Percentiles rank a stretch among this genome's conserved stretches.
Evolutionary conservation across 2,113 vertebrate genomes (phyloP).

Genomic region (Furnarius figulus): DNA sequence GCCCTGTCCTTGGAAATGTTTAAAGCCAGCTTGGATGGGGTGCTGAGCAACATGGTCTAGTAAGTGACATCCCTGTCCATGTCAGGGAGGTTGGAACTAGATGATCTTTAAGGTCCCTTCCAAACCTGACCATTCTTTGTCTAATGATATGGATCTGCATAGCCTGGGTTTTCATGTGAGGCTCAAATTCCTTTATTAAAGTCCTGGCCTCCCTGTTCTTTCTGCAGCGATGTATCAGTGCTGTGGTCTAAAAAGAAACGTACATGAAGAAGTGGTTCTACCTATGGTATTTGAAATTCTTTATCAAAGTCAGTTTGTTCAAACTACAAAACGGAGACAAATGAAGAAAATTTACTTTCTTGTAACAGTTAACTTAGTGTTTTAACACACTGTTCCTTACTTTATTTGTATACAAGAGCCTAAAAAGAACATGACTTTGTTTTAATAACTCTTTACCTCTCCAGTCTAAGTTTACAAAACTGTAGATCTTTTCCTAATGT

Average conservation of each 20-base stretch:
- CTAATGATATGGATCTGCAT: neutral
- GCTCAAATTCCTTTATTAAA: neutral
- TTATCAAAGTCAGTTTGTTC: neutral
- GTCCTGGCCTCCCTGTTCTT: neutral
- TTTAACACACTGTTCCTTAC: neutral
- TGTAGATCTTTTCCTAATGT: neutral
- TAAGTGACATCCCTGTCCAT: neutral
- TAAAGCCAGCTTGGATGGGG: neutral
- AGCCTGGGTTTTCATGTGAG: neutral
- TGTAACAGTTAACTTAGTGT: neutral
- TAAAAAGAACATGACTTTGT: neutral
- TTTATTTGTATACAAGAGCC: neutral
- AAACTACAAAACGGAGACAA: neutral
- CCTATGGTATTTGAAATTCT: neutral
- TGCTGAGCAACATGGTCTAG: neutral
- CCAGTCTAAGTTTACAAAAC: neutral
- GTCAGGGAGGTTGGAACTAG: neutral
- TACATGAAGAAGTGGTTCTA: neutral
- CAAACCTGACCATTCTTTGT: neutral
- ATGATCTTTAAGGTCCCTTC: neutral
- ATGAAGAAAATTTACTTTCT: neutral
- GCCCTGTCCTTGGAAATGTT: neutral
- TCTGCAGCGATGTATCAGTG: neutral
- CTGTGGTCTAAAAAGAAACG: neutral
- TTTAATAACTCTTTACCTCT: neutral